Evolutionary conservation across 2,797 vertebrate genomes (phyloP).

Genomic region (Botia kubotai): DNA sequence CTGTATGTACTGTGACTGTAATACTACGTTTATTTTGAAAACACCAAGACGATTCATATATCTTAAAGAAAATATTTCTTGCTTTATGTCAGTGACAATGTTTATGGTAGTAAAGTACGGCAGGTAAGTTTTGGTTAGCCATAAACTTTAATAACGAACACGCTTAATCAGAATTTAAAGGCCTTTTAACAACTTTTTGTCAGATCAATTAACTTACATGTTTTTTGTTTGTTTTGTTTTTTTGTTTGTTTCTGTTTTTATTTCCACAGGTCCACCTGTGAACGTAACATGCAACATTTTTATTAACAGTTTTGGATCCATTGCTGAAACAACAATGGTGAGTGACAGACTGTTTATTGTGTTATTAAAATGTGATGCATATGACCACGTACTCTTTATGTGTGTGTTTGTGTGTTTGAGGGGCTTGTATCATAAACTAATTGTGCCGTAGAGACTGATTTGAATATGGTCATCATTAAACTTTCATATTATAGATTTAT

Average conservation of each 20-base stretch:
- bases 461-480: background rate
- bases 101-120: background rate
- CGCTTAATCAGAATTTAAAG: background rate
- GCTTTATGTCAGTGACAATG: background rate
- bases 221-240: background rate
- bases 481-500: constrained; percentile 19
- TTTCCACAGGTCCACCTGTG: constrained; percentile 90
- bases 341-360: constrained; percentile 67
- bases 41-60: background rate
- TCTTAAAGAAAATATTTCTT: background rate
- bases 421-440: background rate
- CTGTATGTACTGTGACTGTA: constrained; percentile 21
- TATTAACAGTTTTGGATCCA: constrained; percentile 99
- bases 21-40: constrained; percentile 14
- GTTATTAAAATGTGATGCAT: background rate
- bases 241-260: constrained; percentile 3
- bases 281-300: constrained; percentile 99
- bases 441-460: background rate
- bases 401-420: background rate
- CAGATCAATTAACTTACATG: background rate
- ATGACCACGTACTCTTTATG: too few relatives aligned
- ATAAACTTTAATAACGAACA: background rate
- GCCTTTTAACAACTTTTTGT: background rate
- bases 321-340: constrained; percentile 99
- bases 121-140: constrained; percentile 53